Evolutionary conservation across 53 echinoderm and acorn worm species (phyloP), one percentile per base, ranked within the genome.

Genomic region (Zoroaster sp.): DNA sequence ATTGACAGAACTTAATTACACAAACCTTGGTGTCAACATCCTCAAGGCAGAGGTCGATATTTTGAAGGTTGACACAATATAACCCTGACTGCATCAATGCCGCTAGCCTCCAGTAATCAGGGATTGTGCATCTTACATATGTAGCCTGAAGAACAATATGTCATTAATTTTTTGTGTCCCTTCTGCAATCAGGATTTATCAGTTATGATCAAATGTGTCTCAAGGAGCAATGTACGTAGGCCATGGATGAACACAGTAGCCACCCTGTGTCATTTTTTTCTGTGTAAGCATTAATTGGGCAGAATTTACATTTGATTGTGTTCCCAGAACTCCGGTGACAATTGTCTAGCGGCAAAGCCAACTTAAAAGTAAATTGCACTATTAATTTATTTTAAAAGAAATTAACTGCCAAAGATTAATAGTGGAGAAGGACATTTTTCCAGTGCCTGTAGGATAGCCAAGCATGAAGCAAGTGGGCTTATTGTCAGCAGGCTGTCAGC

Each of bases 381-480:
- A 21, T 59, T 9, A 59, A 28, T 25, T 25, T 25, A 6, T 25
- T 53, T 55, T 55, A 4, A 8, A 2, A 25, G 21, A 28, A 59
- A 55, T 55, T 55, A 23, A 25, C 1, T 21, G 23, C 45, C 63
- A 59, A 59, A 59, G 28, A 5, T n/a, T 18, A 1, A 55, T 25
- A 59, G 28, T 2, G 63, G 30, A 28, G 11, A 8, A 0, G 63
- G 28, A 59, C 63, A 25, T 11, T 11, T 59, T 59, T 21, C 23
- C 55, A 25, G 63, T 28, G 28, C 37, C 70, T 36, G 6, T 34
- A 33, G 18, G 32, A 11, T 35, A 74, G 13, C 4, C 63, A 40
- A 81, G 25, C 4, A 95, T 97, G 95, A 97, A 92, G 71, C 97
- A 97, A 88, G 91, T 91, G 25, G 94, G 94, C 7, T 75, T 97